Percentiles rank a stretch among this genome's conserved stretches.
These are phyloP conservation scores for Sebastes jordani DNA, from an alignment of 2,797 vertebrate species.

Conservation along the genomic window DNA sequence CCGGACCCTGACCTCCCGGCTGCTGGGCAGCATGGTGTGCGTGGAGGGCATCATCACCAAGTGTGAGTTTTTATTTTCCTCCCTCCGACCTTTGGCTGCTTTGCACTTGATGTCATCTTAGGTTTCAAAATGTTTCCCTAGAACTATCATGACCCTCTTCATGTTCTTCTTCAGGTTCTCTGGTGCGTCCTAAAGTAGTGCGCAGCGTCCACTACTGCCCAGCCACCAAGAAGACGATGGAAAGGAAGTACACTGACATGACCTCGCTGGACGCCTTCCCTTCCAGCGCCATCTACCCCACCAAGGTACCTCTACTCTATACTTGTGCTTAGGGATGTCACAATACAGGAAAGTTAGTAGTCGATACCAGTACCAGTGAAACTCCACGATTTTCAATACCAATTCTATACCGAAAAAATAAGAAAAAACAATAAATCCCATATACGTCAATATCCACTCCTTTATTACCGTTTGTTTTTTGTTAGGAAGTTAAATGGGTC, in stretches of 20 bases:
- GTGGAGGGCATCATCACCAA: conserved; percentile 98
- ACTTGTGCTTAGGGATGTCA: neutral
- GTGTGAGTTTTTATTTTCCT: conserved; percentile 80
- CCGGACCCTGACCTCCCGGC: conserved; percentile 90
- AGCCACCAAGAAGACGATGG: conserved; percentile 95
- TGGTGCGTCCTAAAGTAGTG: conserved; percentile 95
- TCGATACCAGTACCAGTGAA: no score
- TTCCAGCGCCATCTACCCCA: conserved; percentile 92
- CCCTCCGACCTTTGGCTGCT: no score
- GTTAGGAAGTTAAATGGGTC: no score
- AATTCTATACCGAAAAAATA: no score
- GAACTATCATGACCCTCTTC: neutral
- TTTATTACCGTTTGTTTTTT: no score
- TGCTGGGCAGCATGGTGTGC: conserved; percentile 93
- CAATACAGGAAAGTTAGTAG: no score
- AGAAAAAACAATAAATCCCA: no score
- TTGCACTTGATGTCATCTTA: neutral
- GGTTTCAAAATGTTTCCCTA: neutral
- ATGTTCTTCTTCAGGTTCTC: conserved; percentile 83
- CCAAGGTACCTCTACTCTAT: conserved; percentile 84
- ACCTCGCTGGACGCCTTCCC: conserved; percentile 95
- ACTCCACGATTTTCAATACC: no score
- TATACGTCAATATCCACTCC: no score
- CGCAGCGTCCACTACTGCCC: conserved; percentile 98
- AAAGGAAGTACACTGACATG: conserved; percentile 94